Conservation (phyloP, 2,888 invertebrate species). For the Leucozona laternaria region DNA sequence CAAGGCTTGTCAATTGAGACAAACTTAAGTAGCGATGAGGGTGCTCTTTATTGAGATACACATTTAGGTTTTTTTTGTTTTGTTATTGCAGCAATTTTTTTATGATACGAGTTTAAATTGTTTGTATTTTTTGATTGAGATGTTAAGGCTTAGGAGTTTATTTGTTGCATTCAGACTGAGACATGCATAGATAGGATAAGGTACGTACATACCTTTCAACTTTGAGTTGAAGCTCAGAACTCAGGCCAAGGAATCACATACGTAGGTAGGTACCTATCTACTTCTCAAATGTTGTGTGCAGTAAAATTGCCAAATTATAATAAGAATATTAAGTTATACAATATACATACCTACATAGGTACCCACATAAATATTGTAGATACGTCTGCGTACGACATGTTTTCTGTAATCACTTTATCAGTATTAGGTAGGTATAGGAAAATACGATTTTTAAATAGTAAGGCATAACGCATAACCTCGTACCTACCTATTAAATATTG, state of each 20-base stretch:
- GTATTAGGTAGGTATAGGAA: no score
- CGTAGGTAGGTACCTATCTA: no score
- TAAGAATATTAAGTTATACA: no score
- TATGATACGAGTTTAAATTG: slow-evolving; percentile 19
- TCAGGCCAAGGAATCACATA: neutral
- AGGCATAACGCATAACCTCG: no score
- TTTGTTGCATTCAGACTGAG: slow-evolving; percentile 25
- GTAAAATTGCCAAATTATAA: neutral
- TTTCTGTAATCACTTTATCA: no score
- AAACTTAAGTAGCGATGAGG: slow-evolving; percentile 69
- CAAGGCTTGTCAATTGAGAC: slow-evolving; percentile 69
- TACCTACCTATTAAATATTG: no score
- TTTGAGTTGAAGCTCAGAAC: neutral
- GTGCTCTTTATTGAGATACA: slow-evolving; percentile 68
- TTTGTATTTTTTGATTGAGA: slow-evolving; percentile 51
- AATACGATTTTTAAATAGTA: no score
- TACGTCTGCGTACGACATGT: no score
- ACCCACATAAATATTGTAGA: no score
- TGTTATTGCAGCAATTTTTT: slow-evolving; percentile 43
- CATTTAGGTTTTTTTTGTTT: slow-evolving; percentile 23
- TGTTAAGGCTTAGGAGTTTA: slow-evolving; percentile 48
- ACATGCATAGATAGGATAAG: neutral
- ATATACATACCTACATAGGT: no score
- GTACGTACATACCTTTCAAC: no score
- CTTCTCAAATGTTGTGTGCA: neutral